Conservation (phyloP, 2,113 vertebrate species). For the Hippopotamus amphibius region DNA sequence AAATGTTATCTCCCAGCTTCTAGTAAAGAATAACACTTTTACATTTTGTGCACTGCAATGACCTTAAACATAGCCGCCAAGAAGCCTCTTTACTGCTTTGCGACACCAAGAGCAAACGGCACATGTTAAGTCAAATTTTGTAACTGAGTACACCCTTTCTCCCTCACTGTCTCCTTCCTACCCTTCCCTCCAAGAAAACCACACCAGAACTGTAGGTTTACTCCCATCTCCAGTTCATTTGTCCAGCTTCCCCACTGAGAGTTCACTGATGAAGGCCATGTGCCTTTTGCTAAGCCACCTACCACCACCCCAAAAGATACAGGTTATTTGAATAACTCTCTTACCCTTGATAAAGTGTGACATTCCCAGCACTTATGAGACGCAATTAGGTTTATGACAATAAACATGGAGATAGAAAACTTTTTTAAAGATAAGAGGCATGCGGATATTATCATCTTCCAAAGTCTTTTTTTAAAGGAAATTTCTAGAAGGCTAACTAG, state of each 20-base stretch:
- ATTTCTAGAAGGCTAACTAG: conserved; percentile 38
- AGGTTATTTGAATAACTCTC: conserved; percentile 7
- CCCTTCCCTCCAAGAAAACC: neutral
- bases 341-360: neutral
- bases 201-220: neutral
- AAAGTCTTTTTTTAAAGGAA: conserved; percentile 45
- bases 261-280: neutral
- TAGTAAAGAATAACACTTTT: conserved; percentile 70
- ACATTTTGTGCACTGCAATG: conserved; percentile 49
- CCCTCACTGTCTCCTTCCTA: neutral
- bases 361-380: neutral
- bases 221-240: neutral
- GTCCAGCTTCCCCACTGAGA: neutral
- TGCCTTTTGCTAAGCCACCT: neutral
- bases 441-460: neutral
- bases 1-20: conserved; percentile 64
- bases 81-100: conserved; percentile 30
- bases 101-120: conserved; percentile 7
- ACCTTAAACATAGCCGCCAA: conserved; percentile 57
- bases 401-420: neutral
- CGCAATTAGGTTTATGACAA: neutral
- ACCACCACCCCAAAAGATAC: neutral
- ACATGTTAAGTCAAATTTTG: neutral
- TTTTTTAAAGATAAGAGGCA: neutral
- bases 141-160: neutral